Evolutionary conservation across 2,888 invertebrate genomes (phyloP), one percentile per base, ranked within the genome.

Genomic region (Nymphalis polychloros): DNA sequence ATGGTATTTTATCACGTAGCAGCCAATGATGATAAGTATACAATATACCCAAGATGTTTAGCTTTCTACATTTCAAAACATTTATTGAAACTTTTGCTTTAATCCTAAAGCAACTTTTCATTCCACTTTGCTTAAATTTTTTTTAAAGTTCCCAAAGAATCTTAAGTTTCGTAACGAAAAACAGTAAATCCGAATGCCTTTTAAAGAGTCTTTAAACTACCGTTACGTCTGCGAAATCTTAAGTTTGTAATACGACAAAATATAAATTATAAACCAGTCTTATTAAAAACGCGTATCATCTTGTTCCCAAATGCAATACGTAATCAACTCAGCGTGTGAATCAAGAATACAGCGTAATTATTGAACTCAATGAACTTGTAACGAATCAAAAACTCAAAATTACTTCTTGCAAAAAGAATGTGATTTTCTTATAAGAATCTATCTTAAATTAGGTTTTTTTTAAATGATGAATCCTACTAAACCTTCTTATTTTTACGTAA

Each of bases 181-280:
- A 41, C 41, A 41, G 41, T 41, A 41, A 41, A 41, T 41, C 13
- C 41, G 41, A 41, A 41, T 41, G 13, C 4, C 41, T 50, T 20
- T 50, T 19, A 50, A 50, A 50, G 20, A 19, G 49, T 19, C 8
- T 49, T 19, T 19, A 49, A 49, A 5, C 19, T n/a, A n/a, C 49
- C 49, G 19, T 49, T 55, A 55, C 27, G 55, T 27, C 23, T 23
- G 55, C 55, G 55, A 55, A 55, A 20, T n/a, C 31, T 62, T 23
- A 47, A 20, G 59, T 60, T 47, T 47, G n/a, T 57, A 46, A 13
- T 59, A 41, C 31, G 41, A 16, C 13, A 46, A 64, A 59, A 59
- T 59, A 59, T 23, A 41, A 31, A 31, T 6, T 20, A 35, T 46
- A 59, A 50, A 64, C 41, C 23, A 13, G 41, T 23, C 52, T 27